Base-by-base conservation (phyloP, 2,113 vertebrate species). In the Daphoenositta chrysoptera region DNA sequence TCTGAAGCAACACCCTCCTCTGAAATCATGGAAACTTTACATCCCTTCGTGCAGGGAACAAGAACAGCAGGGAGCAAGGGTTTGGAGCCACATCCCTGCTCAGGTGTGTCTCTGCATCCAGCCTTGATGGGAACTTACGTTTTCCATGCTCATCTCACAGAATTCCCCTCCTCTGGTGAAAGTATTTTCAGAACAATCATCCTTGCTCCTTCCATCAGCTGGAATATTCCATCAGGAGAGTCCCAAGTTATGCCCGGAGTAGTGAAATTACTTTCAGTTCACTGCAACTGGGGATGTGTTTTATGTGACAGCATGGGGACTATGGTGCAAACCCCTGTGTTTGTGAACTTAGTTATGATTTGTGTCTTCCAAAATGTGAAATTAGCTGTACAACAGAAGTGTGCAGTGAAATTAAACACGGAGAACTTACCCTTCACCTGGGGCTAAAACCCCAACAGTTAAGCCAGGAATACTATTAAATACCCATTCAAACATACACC, bases 201-300 rank as follows among this genome's bases (percentile, higher is more conserved):
- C 57, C 51, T 72, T 20, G 13, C 76, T 82, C 54, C 81, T 72
- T 51, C 35, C n/a, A 21, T 37, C 54, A 45, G 27, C 1, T 68
- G 37, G 33, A 72, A 42, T 14, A 57, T 4, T 56, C 42, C 47
- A 45, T 21, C 28, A 66, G 61, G 40, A 60, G 26, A 47, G 11
- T 10, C 14, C 45, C 1, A 9, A 66, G 39, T 42, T n/a, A 42
- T 0, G 16, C 23, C 47, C 6, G 2, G 42, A 42, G 54, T 0
- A 39, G 47, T 15, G 50, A 40, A 75, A 83, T 51, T 31, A 61
- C 39, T 57, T 68, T 24, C 53, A 39, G 48, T 19, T 72, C 64
- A 82, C 58, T 48, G 75, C 30, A 72, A 30, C 35, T 6, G 8
- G 73, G 75, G 71, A 65, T 11, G 44, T 26, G n/a, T 69, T 86